phyloP scores from a whole-genome alignment of 2,888 invertebrate genomes.

The Hydropsyche betteni region DNA sequence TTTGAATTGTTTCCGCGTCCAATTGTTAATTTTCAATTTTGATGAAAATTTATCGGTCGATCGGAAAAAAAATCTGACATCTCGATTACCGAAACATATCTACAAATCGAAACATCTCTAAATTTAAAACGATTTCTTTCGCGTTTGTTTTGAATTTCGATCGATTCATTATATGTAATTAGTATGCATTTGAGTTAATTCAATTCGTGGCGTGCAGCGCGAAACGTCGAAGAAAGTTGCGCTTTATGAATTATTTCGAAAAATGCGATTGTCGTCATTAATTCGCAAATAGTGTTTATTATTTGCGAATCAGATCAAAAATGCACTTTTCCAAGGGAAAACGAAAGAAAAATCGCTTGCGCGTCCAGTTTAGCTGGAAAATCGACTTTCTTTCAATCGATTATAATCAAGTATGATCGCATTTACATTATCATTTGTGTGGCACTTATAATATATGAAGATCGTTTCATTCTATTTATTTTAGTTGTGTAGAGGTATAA shows the following conservation, averaged over 20 bases:
- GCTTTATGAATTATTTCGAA: no score
- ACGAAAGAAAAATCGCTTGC: slow-evolving; percentile 7
- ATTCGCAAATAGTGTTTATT: background rate
- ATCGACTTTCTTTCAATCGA: slow-evolving; percentile 19
- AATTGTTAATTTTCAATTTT: background rate
- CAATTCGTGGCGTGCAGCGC: no score
- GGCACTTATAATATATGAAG: no score
- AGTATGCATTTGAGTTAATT: background rate
- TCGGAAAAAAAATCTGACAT: background rate
- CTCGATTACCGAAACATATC: no score
- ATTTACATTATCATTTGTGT: no score
- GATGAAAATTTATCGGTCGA: background rate
- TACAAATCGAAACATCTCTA: background rate
- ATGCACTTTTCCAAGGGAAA: slow-evolving; percentile 27
- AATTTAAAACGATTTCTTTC: background rate
- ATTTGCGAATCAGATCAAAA: background rate
- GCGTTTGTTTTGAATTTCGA: background rate
- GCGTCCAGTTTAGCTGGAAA: slow-evolving; percentile 14
- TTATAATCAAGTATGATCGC: background rate
- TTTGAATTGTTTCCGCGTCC: no score
- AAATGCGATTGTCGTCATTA: no score
- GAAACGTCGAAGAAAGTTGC: no score
- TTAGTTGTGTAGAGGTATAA: no score
- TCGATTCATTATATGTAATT: background rate
- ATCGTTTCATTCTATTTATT: no score